Conservation (phyloP, 2,113 vertebrate species). For the Neofelis nebulosa region DNA sequence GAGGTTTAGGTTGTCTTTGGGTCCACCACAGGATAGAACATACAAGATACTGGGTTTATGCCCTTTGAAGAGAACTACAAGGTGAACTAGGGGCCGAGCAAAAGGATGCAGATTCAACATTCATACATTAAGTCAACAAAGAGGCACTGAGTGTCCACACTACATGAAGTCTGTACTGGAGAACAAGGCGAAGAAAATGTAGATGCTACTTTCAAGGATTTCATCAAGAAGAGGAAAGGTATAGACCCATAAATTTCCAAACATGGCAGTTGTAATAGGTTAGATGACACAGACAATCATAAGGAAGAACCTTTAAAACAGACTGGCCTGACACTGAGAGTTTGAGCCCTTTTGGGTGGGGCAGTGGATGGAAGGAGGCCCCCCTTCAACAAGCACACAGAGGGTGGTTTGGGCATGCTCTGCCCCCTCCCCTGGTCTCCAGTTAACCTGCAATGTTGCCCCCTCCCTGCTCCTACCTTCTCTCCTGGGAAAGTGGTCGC, state of each 20-base stretch:
- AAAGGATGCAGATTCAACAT: not conserved
- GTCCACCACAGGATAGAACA: not conserved
- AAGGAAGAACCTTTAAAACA: not conserved
- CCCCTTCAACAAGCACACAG: not conserved
- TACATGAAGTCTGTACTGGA: not conserved
- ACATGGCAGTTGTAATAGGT: not conserved
- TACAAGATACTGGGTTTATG: not conserved
- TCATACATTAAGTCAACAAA: not conserved
- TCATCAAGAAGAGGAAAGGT: not conserved
- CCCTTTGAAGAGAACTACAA: not conserved
- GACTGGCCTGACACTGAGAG: fast-evolving
- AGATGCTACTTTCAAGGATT: not conserved
- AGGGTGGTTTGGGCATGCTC: not conserved
- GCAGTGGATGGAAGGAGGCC: not conserved
- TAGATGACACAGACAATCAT: not conserved
- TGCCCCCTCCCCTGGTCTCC: fast-evolving
- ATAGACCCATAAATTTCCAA: not conserved
- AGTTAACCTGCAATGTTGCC: fast-evolving
- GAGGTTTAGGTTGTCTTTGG: not conserved
- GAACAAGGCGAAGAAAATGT: too few relatives aligned
- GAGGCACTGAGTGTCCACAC: not conserved
- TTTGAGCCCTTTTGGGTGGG: not conserved
- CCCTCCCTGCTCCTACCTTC: fast-evolving
- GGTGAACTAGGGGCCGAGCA: not conserved
- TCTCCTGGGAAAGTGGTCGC: fast-evolving